These are phyloP conservation scores for Prionailurus bengalensis DNA, from an alignment of 2,113 vertebrate species.

Conservation along the genomic window DNA sequence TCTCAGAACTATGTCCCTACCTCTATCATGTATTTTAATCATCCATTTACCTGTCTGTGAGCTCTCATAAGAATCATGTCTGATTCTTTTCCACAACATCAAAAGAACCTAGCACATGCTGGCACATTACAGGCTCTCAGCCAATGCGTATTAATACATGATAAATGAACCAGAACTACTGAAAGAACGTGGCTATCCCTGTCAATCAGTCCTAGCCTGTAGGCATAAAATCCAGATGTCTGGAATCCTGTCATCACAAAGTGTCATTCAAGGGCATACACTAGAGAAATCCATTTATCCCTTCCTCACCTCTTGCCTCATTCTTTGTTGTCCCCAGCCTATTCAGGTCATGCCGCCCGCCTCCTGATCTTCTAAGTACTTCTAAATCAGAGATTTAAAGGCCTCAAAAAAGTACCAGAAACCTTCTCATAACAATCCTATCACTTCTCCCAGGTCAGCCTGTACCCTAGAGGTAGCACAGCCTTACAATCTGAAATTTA, in stretches of 20 bases:
- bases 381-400: not conserved
- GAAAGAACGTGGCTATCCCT: not conserved
- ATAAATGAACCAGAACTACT: slow-evolving; percentile 11
- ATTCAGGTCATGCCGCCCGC: not conserved
- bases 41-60: not conserved
- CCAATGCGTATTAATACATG: not conserved
- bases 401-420: not conserved
- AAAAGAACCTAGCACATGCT: not conserved
- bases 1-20: not conserved
- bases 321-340: not conserved
- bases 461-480: not conserved
- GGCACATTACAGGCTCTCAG: not conserved
- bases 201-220: slow-evolving; percentile 19
- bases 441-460: not conserved
- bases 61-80: slow-evolving; percentile 25
- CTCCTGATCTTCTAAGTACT: not conserved
- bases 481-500: slow-evolving; percentile 30
- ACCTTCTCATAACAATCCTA: not conserved
- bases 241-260: not conserved
- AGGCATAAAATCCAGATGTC: slow-evolving; percentile 26
- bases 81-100: not conserved
- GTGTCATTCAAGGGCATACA: not conserved
- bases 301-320: not conserved
- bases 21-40: slow-evolving; percentile 23
- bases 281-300: not conserved